Conservation (phyloP, 1,140 invertebrate species). For the Diorhabda elongata region DNA sequence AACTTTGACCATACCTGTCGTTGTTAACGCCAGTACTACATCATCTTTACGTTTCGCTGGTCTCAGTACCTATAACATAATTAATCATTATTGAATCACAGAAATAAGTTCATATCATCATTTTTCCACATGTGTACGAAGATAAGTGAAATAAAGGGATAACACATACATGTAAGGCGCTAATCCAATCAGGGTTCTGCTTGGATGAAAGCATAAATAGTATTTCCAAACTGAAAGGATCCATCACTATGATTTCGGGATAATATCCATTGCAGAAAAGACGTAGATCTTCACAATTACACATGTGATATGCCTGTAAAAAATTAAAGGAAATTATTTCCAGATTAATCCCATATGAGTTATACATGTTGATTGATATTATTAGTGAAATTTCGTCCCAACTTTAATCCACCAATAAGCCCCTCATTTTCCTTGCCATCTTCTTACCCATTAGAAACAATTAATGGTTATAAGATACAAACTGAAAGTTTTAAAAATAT, state of each 20-base stretch:
- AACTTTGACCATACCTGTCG: slow-evolving; percentile 95
- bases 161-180: slow-evolving; percentile 78
- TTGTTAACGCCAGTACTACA: slow-evolving; percentile 92
- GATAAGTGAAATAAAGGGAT: background rate
- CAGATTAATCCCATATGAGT: too few relatives aligned
- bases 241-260: slow-evolving; percentile 94
- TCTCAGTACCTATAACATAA: slow-evolving; percentile 58
- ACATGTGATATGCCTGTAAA: slow-evolving; percentile 75
- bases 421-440: too few relatives aligned
- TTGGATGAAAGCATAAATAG: slow-evolving; percentile 89
- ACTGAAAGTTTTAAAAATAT: too few relatives aligned
- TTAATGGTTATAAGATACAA: too few relatives aligned
- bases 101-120: too few relatives aligned
- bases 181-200: slow-evolving; percentile 98
- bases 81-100: background rate
- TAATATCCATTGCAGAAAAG: slow-evolving; percentile 96
- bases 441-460: too few relatives aligned
- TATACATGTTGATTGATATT: too few relatives aligned
- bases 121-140: too few relatives aligned
- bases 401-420: too few relatives aligned
- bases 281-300: slow-evolving; percentile 71
- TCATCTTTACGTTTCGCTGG: slow-evolving; percentile 91
- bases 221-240: slow-evolving; percentile 92
- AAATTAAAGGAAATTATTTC: too few relatives aligned
- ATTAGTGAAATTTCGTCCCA: too few relatives aligned